Evolutionary conservation across 2,113 vertebrate genomes (phyloP).

Genomic region (Corythaeola cristata): DNA sequence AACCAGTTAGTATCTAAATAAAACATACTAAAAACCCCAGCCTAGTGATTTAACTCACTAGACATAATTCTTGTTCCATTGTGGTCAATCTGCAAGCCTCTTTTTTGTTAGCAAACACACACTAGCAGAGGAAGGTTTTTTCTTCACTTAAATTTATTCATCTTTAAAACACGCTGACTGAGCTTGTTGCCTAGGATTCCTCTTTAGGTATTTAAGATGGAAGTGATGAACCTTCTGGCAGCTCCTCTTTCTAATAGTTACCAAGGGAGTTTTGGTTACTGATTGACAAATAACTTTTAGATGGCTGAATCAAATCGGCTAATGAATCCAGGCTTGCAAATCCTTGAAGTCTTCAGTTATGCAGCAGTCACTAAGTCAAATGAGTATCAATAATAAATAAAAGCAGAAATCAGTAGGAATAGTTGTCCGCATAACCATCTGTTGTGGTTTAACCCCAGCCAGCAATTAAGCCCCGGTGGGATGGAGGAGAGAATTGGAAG

Average conservation of each 20-base stretch:
- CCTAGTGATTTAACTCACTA: background rate
- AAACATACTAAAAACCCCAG: background rate
- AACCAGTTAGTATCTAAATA: background rate
- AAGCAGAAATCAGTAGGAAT: too few relatives aligned
- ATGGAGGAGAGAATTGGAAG: too few relatives aligned
- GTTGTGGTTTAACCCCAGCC: too few relatives aligned
- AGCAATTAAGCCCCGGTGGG: too few relatives aligned
- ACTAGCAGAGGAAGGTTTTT: background rate
- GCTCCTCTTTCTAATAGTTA: background rate
- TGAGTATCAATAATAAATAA: background rate
- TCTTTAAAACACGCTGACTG: background rate
- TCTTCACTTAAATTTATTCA: background rate
- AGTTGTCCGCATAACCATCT: background rate
- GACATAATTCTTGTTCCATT: background rate
- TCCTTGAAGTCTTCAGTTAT: background rate
- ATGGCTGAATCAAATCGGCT: background rate
- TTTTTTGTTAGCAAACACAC: background rate
- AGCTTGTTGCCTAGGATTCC: background rate
- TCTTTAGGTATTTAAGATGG: background rate
- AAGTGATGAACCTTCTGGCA: background rate
- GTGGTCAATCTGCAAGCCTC: background rate
- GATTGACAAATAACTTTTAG: background rate
- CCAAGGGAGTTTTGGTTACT: background rate
- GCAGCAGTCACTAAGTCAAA: background rate
- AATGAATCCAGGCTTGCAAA: background rate